Evolutionary conservation across 2,113 vertebrate species (phyloP).

Genomic region (Opisthocomus hoazin): DNA sequence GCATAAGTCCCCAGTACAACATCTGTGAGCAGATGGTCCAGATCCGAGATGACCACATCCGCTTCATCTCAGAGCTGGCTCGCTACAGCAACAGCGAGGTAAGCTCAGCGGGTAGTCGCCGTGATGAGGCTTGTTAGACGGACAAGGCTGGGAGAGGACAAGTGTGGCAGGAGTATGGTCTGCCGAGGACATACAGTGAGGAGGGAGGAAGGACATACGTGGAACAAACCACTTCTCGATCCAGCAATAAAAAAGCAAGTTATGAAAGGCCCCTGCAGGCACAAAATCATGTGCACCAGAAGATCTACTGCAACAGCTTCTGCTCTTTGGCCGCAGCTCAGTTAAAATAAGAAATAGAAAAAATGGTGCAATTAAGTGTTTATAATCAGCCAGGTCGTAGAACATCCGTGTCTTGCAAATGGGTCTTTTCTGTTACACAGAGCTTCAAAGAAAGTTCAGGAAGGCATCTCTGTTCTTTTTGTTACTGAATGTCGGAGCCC

Average conservation of each 20-base stretch:
- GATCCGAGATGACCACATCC: conserved; percentile 98
- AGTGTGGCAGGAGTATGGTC: background rate
- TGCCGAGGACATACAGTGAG: background rate
- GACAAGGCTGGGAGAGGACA: background rate
- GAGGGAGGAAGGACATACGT: background rate
- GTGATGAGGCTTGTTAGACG: fast-evolving
- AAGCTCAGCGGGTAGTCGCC: background rate
- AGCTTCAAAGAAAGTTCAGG: background rate
- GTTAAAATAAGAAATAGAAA: background rate
- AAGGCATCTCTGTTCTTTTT: background rate
- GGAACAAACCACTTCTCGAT: background rate
- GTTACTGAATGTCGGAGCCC: background rate
- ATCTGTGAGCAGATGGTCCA: conserved; percentile 99
- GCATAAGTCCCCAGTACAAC: conserved; percentile 98
- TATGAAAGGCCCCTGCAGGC: background rate
- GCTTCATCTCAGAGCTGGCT: conserved; percentile 97
- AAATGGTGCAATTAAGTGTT: background rate
- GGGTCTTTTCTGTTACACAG: background rate
- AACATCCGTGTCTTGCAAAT: background rate
- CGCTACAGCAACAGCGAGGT: conserved; percentile 99
- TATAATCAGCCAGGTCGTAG: background rate
- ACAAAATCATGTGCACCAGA: background rate
- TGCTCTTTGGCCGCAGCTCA: background rate
- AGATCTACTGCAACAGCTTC: background rate
- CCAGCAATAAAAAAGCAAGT: background rate